A percentile compares a stretch with the other conserved stretches of the same genome.
phyloP scores from a whole-genome alignment of 1,140 invertebrate genomes.

The Triops cancriformis region DNA sequence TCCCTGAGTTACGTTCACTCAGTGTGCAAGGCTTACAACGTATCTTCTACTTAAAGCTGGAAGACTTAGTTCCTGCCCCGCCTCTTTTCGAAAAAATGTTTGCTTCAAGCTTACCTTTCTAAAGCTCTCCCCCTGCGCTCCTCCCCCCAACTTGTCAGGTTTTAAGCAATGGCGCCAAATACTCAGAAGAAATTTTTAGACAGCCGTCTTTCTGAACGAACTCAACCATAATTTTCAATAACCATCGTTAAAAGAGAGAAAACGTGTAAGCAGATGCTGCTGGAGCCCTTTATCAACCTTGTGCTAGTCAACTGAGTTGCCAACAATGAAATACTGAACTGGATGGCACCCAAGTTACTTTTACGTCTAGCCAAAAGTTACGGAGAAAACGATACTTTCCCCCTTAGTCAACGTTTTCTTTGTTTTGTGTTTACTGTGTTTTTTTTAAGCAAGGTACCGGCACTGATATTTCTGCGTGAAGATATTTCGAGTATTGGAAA shows the following conservation, averaged over 20 bases:
- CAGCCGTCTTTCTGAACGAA: too few relatives aligned
- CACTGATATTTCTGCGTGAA: not conserved
- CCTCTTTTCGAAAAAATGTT: constrained; percentile 91
- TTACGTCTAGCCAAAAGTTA: not conserved
- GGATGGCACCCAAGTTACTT: not conserved
- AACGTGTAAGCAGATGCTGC: not conserved
- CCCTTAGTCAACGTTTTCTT: not conserved
- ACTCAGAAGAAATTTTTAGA: not conserved
- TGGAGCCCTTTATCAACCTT: not conserved
- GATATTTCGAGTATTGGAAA: not conserved
- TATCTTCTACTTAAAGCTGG: constrained; percentile 87
- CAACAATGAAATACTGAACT: not conserved
- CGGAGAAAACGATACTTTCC: not conserved
- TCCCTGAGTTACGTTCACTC: constrained; percentile 81
- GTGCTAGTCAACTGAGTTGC: not conserved
- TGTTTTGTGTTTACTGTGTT: not conserved
- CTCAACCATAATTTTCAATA: too few relatives aligned
- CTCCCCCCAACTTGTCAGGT: not conserved
- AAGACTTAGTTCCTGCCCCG: constrained; percentile 82
- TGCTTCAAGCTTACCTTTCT: constrained; percentile 86
- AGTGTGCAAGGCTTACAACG: constrained; percentile 86
- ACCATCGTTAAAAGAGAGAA: too few relatives aligned
- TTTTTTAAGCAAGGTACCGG: not conserved
- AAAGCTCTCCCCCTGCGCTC: constrained; percentile 33
- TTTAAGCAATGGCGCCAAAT: not conserved